phyloP scores from a whole-genome alignment of 1,140 invertebrate species.

The Drosophila insularis region DNA sequence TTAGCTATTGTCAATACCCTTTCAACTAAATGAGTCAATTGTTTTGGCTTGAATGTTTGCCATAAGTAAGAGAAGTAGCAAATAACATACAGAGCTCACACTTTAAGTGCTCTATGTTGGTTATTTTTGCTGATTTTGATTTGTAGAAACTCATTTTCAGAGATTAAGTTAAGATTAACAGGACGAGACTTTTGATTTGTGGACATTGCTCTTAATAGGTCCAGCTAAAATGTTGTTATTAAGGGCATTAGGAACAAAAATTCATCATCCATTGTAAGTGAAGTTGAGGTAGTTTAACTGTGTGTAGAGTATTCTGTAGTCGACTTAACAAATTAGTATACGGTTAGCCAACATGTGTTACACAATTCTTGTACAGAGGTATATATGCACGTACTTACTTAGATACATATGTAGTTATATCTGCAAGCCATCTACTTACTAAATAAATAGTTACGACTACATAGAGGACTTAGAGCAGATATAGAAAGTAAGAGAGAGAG shows the following conservation, averaged over 20 bases:
- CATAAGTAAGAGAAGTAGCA: background rate
- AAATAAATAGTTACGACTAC: slow-evolving; percentile 74
- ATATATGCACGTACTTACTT: background rate
- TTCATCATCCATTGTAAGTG: too few species aligned
- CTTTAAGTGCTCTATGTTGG: too few species aligned
- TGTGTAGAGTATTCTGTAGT: background rate
- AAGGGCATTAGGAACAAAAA: background rate
- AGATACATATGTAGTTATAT: slow-evolving; percentile 43
- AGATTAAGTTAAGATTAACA: too few species aligned
- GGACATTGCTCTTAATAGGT: too few species aligned
- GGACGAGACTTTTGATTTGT: too few species aligned
- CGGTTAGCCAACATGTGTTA: slow-evolving; percentile 1
- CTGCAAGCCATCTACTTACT: slow-evolving; percentile 43
- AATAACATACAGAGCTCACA: background rate
- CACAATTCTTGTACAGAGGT: background rate
- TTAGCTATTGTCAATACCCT: background rate
- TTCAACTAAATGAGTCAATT: background rate
- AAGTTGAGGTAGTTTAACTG: background rate
- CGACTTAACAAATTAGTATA: background rate
- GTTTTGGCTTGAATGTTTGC: background rate
- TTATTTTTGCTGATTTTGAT: background rate
- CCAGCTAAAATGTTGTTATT: too few species aligned
- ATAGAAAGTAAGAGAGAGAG: background rate
- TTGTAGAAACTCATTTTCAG: background rate
- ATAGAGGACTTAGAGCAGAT: slow-evolving; percentile 9